Base-by-base conservation (phyloP, 2,888 invertebrate genomes). In the Carcina quercana region DNA sequence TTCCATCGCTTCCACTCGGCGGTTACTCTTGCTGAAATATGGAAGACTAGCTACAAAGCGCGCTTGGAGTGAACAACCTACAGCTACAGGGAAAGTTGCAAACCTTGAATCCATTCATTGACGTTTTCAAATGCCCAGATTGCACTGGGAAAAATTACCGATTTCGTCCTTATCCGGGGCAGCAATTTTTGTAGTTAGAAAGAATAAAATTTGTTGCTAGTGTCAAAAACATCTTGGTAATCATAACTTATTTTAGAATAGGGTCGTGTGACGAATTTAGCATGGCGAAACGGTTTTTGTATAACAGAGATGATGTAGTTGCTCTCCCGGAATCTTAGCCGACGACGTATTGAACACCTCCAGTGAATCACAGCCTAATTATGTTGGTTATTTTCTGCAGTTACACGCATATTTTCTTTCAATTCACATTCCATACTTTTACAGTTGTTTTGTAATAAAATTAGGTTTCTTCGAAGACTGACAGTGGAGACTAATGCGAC, bases 1-100 rank as follows among this genome's bases (percentile, higher is more conserved):
- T 97, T 97, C 89, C 97, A 96, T 80, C 92, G 96, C 53, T 96
- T 96, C 89, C 96, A 96, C 75, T 95, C 95, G 39, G 95, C 96
- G 15, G 96, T 96, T 17, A 95, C 96, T 83, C 89, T 96, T 47
- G 96, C 96, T 45, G 96, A 96, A 85, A 95, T 96, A 53, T 96
- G 96, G 96, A 96, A 96, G 86, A 95, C 95, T 53, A 94, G 93
- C 76, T 96, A 96, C 88, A 95, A 95, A 85, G 93, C 94, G 52
- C 90, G 94, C 45, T 86, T 95, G 70, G 94, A 94, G 85, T 94
- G 91, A 91, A 65, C 50, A 28, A 40, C 26, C 34, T 33, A 11
- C 35, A 30, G 35, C 28, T 30, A 78, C 30, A 43, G 38, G 39
- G 45, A 51, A 52, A 43, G 49, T 47, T 41, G 57, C 51, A 54